Base-by-base conservation (phyloP, 2,888 invertebrate genomes). In the Microctonus aethiopoides region DNA sequence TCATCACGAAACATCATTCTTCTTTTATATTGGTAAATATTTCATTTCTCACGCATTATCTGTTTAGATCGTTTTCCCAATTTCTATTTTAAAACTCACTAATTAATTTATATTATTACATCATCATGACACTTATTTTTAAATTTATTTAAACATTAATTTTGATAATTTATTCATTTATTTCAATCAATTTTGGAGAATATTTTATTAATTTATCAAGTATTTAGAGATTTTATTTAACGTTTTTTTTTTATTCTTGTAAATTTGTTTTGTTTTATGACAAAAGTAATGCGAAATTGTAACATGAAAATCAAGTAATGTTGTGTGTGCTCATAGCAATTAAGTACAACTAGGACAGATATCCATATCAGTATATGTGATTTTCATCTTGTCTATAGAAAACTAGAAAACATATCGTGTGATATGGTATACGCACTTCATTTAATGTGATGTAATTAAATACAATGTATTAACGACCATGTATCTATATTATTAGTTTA, bases 1-100 rank as follows among this genome's bases (percentile, higher is more conserved):
- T 77, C 79, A 74, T 73, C 77, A 75, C 74, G 76, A 77, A 77
- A 69, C 79, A 80, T 78, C 79, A 71, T 74, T 64, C 67, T 66
- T 69, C 69, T 59, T 16, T 72, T 72, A 67, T 68, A 67, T 72
- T 76, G 79, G 80, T 80, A 79, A 80, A 79, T 78, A 78, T 75
- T 36, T 36, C 41, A 36, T 60, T 36, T 46, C 56, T 52, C 32
- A 26, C 46, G 16, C 9, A 46, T 20, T n/a, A 46, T 46, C 7
- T 46, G 1, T 16, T 46, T 4, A 16, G 1, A 36, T 20, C 9
- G 16, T 20, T 20, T 46, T 46, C 16, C n/a, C 1, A n/a, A 39
- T 46, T 16, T n/a, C 3, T 1, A n/a, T n/a, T 20, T 46, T 46
- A 20, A 7, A 20, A 5, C n/a, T 46, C 6, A n/a, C 16, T n/a